Conservation (phyloP, 2,113 vertebrate species). For the Sakesphorus luctuosus region DNA sequence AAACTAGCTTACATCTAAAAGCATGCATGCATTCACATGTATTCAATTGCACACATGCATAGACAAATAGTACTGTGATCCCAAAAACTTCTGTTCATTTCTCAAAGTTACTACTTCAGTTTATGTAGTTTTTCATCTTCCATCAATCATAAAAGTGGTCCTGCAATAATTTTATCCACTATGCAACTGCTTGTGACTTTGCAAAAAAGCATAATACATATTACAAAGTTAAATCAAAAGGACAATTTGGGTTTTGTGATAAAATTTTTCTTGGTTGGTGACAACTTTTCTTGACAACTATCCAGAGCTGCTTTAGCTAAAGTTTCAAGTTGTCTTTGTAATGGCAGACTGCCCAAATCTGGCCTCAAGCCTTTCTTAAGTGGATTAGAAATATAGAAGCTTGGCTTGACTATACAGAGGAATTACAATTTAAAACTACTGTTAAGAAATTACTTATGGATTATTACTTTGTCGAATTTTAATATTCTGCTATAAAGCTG, state of each 20-base stretch:
- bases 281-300: not conserved
- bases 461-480: not conserved
- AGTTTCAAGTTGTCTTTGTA: not conserved
- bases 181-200: not conserved
- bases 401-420: not conserved
- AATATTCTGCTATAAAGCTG: not conserved
- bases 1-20: not conserved
- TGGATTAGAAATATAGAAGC: not conserved
- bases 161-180: not conserved
- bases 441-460: not conserved
- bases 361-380: not conserved
- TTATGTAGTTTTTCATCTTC: not conserved
- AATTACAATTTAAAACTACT: not conserved
- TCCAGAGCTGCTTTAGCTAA: not conserved
- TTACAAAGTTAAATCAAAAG: not conserved
- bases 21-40: fast-evolving
- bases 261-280: not conserved
- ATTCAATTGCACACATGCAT: fast-evolving
- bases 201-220: not conserved
- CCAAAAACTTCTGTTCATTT: not conserved
- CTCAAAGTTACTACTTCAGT: not conserved
- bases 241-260: not conserved
- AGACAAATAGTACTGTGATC: not conserved
- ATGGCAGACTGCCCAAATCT: not conserved
- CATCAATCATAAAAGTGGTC: not conserved